Base-by-base conservation (phyloP, 2,888 invertebrate species). In the Sclerodermus sp. region DNA sequence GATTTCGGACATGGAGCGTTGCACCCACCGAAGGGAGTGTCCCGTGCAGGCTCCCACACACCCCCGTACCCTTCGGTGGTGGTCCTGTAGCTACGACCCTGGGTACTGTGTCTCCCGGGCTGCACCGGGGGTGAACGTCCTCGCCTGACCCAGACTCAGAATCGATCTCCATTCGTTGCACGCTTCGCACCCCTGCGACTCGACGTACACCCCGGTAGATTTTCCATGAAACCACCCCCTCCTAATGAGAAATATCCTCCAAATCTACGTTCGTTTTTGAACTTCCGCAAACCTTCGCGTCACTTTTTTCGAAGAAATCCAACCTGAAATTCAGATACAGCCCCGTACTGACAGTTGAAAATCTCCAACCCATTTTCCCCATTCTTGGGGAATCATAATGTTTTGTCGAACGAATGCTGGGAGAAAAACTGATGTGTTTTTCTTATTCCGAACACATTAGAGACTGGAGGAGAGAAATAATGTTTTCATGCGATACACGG, bases 131-230 rank as follows among this genome's bases (percentile, higher is more conserved):
- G 68, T 77, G 74, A 77, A 77, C 73, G 76, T 70, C 75, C 77
- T 70, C 68, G 62, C 64, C 73, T 77, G 77, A 77, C 77, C 77
- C 77, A 77, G 77, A 77, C 77, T 77, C 77, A 62, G 73, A 76
- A 77, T 77, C 77, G 77, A 77, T 77, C 74, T 74, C 69, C 66
- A 74, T 74, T 71, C 73, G 73, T 64, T 64, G 63, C 63, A 64
- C 63, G 61, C 48, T 64, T 64, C 55, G 61, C 61, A 58, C 56
- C 56, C 60, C 23, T 23, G 23, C 23, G 23, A 23, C 23, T 23
- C 4, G 23, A n/a, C n/a, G n/a, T n/a, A n/a, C 8, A 23, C 23
- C 3, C 23, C 23, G 23, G 58, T 56, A 57, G 53, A 68, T 62
- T 67, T 67, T 68, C 60, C 55, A 57, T 50, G 54, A 52, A 67